A percentile compares a stretch with the other conserved stretches of the same genome.
Evolutionary conservation across 2,888 invertebrate genomes (phyloP).

Genomic region (Lasioglossum vierecki): DNA sequence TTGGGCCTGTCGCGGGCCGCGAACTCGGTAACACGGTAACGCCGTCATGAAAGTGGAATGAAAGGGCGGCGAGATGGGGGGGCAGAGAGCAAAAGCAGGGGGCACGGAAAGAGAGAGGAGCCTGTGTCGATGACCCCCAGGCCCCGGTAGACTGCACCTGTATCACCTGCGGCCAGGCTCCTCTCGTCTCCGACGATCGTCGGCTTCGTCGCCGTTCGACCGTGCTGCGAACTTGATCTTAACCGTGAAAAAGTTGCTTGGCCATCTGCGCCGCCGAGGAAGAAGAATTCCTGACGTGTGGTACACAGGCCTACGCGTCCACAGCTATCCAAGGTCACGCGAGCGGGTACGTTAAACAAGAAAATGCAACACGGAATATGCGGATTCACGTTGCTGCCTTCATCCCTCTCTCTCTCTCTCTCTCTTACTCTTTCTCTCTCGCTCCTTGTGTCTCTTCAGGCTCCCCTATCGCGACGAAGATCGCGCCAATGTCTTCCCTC

Average conservation of each 20-base stretch:
- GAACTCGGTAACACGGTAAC: conserved; percentile 61
- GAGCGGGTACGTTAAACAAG: neutral
- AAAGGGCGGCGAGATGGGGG: conserved; percentile 29
- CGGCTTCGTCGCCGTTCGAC: conserved; percentile 42
- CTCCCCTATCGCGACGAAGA: conserved; percentile 1
- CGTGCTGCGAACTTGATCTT: conserved; percentile 63
- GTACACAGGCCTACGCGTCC: conserved; percentile 11
- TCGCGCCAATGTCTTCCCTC: neutral
- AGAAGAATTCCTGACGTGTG: conserved; percentile 39
- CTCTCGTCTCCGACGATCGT: conserved; percentile 11
- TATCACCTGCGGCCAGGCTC: conserved; percentile 61
- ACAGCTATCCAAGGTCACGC: conserved; percentile 28
- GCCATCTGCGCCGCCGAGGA: conserved; percentile 54
- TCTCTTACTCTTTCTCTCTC: neutral
- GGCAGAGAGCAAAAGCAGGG: conserved; percentile 17
- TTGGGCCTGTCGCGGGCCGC: conserved; percentile 10
- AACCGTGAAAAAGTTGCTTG: conserved; percentile 55
- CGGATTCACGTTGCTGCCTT: conserved; percentile 31
- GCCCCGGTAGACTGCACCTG: conserved; percentile 70
- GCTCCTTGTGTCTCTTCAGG: neutral
- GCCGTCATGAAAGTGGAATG: conserved; percentile 47
- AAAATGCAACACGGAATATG: conserved; percentile 38
- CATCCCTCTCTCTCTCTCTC: neutral
- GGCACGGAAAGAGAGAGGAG: conserved; percentile 28
- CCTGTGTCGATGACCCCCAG: conserved; percentile 66